A percentile compares a stretch with the other conserved stretches of the same genome.
Evolutionary conservation across 2,797 vertebrate genomes (phyloP).

Genomic region (Halcyon chelicuti): DNA sequence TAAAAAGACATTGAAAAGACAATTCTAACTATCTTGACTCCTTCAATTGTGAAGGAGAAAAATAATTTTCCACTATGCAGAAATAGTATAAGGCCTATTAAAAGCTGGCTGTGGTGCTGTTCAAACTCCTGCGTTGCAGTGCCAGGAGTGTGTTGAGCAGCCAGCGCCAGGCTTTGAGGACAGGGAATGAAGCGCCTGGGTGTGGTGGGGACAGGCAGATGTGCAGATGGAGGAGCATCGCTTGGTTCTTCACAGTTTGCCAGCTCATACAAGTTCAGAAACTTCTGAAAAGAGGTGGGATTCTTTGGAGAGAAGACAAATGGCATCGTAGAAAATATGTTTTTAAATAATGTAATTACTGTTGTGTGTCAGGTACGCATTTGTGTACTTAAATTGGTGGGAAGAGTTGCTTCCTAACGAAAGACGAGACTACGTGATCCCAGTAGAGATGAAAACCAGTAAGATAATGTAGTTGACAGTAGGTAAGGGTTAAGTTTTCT

Average conservation of each 20-base stretch:
- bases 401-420: slow-evolving; percentile 21
- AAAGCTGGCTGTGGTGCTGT: neutral
- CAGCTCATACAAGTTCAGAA: slow-evolving; percentile 60
- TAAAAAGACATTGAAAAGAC: neutral
- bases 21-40: neutral
- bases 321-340: slow-evolving; percentile 35
- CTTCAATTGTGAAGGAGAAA: neutral
- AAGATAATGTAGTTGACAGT: slow-evolving; percentile 2
- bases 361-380: neutral
- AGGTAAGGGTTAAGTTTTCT: neutral
- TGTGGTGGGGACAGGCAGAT: neutral
- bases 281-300: slow-evolving; percentile 36
- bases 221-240: neutral
- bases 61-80: neutral
- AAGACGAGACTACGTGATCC: neutral
- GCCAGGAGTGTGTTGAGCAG: neutral
- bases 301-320: slow-evolving; percentile 11
- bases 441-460: neutral
- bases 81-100: neutral
- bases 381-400: neutral
- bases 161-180: neutral
- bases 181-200: neutral
- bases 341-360: neutral
- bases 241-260: slow-evolving; percentile 30
- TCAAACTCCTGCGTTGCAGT: slow-evolving; percentile 22